A percentile compares a stretch with the other conserved stretches of the same genome.
phyloP scores from a whole-genome alignment of 2,888 invertebrate genomes.

The Sarcophaga rosellei region DNA sequence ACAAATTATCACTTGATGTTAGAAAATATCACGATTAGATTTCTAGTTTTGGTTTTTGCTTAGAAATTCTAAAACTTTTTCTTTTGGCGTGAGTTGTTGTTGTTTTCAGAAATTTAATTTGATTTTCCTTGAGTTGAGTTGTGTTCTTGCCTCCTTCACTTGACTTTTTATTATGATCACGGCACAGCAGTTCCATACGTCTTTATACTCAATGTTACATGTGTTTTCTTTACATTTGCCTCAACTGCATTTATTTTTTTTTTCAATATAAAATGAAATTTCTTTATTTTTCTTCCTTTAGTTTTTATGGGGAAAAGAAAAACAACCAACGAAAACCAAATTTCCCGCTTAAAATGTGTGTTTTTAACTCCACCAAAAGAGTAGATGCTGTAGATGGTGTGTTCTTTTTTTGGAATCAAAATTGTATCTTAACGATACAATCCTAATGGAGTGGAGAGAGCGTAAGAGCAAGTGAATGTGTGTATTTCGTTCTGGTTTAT shows the following conservation, averaged over 20 bases:
- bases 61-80: background rate
- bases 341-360: constrained; percentile 70
- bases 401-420: constrained; percentile 70
- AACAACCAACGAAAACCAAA: constrained; percentile 15
- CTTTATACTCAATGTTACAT: constrained; percentile 66
- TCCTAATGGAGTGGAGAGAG: constrained; percentile 8
- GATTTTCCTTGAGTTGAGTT: constrained; percentile 28
- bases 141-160: constrained; percentile 70
- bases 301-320: constrained; percentile 58
- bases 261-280: constrained; percentile 34
- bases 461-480: background rate
- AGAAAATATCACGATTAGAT: background rate
- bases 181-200: constrained; percentile 51
- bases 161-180: constrained; percentile 62
- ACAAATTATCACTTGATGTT: constrained; percentile 34
- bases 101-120: background rate
- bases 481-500: constrained; percentile 58
- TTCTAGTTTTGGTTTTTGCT: background rate
- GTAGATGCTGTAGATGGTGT: constrained; percentile 18
- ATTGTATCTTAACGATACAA: constrained; percentile 47
- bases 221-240: constrained; percentile 46
- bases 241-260: constrained; percentile 18
- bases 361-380: constrained; percentile 50
- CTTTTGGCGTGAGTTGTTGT: background rate
- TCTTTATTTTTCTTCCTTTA: constrained; percentile 12